These are phyloP conservation scores for Ailuropoda melanoleuca DNA, from an alignment of 2,113 vertebrate genomes.

Conservation along the genomic window DNA sequence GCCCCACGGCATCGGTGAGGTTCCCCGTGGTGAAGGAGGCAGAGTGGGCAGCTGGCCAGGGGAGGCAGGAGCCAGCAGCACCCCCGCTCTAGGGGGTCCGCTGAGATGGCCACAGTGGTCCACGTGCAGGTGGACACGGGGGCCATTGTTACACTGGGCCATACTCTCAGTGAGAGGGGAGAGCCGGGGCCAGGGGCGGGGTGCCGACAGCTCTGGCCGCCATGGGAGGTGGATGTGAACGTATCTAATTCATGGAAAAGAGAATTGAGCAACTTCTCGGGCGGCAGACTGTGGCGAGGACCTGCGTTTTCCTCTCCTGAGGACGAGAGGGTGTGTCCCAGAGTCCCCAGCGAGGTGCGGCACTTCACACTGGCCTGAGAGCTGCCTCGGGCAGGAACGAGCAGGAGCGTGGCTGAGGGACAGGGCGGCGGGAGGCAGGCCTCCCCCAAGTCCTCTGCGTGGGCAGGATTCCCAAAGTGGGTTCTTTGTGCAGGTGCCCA, in stretches of 20 bases:
- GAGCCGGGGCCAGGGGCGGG: background rate
- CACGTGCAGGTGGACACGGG: accelerated
- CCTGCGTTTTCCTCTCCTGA: background rate
- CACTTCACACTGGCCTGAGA: background rate
- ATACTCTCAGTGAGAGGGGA: background rate
- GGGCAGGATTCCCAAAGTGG: background rate
- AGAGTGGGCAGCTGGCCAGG: background rate
- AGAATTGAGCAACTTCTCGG: background rate
- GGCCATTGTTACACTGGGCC: accelerated
- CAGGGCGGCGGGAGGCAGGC: background rate
- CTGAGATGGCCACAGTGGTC: background rate
- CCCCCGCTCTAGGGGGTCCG: background rate
- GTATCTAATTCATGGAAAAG: conserved; percentile 27
- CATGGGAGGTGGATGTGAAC: background rate
- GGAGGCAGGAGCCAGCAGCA: background rate
- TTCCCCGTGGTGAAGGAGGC: accelerated
- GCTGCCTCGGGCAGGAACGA: background rate
- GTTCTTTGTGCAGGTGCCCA: background rate
- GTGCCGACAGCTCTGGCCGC: background rate
- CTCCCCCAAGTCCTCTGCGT: background rate
- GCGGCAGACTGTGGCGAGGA: background rate
- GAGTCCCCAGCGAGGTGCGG: background rate
- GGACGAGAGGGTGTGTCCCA: background rate
- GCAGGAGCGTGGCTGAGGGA: background rate
- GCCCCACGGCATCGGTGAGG: accelerated